phyloP scores from a whole-genome alignment of 1,140 invertebrate species.

The Mactra quadrangularis region DNA sequence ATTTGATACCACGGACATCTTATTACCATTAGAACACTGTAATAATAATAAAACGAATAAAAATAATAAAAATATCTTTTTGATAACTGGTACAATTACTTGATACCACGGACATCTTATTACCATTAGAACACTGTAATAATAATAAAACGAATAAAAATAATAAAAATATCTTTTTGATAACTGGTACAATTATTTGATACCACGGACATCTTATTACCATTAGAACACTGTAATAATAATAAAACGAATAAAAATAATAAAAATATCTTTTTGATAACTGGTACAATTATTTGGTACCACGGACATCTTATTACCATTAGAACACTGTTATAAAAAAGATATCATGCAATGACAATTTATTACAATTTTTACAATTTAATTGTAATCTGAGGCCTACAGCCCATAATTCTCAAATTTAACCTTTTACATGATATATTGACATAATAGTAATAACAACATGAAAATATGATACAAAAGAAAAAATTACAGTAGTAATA shows the following conservation, averaged over 20 bases:
- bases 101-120: slow-evolving; percentile 39
- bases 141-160: not conserved
- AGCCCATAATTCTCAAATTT: not conserved
- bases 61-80: not conserved
- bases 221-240: slow-evolving; percentile 51
- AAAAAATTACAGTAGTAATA: not conserved
- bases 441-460: no score
- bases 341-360: no score
- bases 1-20: slow-evolving; percentile 37
- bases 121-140: slow-evolving; percentile 54
- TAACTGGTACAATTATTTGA: slow-evolving; percentile 50
- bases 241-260: no score
- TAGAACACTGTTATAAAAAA: slow-evolving; percentile 38
- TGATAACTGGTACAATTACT: slow-evolving; percentile 54
- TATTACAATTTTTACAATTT: no score
- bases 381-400: not conserved
- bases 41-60: not conserved
- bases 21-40: slow-evolving; percentile 51
- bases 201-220: slow-evolving; percentile 41
- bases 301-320: slow-evolving; percentile 46
- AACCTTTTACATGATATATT: no score
- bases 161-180: slow-evolving; percentile 33
- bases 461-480: not conserved
- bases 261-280: no score
- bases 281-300: slow-evolving; percentile 50